Evolutionary conservation across 2,113 vertebrate species (phyloP).

Genomic region (Hyaena hyaena): DNA sequence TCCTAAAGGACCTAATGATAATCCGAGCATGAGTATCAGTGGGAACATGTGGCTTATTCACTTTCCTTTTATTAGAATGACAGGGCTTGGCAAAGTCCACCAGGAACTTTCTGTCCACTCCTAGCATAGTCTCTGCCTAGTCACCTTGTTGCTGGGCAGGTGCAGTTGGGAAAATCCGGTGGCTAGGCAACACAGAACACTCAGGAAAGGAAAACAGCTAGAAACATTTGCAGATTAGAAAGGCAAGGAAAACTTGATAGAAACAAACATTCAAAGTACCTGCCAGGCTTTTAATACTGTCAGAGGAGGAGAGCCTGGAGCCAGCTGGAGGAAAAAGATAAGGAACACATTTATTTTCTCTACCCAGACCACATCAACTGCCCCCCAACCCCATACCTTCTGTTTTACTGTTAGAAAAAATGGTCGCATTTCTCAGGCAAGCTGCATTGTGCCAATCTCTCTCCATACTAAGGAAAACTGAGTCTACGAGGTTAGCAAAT

Average conservation of each 20-base stretch:
- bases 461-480: neutral
- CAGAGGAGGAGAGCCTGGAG: constrained; percentile 64
- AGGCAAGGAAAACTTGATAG: constrained; percentile 59
- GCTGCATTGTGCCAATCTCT: neutral
- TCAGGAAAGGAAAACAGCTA: constrained; percentile 36
- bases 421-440: neutral
- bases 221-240: constrained; percentile 65
- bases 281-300: constrained; percentile 76
- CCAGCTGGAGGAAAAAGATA: constrained; percentile 79
- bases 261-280: constrained; percentile 73
- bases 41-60: neutral
- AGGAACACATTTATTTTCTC: constrained; percentile 76
- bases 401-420: constrained; percentile 73
- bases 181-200: neutral
- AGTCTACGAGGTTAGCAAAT: neutral
- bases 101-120: neutral
- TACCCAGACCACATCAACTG: neutral
- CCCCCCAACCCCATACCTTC: neutral
- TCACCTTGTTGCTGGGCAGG: constrained; percentile 50
- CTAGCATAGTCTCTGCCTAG: constrained; percentile 9
- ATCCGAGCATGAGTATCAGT: neutral
- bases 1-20: neutral
- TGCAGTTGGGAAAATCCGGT: constrained; percentile 7
- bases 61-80: neutral
- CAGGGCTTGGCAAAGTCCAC: neutral